These are phyloP conservation scores for Athrips mouffetella DNA, from an alignment of 2,888 invertebrate species.

Conservation along the genomic window DNA sequence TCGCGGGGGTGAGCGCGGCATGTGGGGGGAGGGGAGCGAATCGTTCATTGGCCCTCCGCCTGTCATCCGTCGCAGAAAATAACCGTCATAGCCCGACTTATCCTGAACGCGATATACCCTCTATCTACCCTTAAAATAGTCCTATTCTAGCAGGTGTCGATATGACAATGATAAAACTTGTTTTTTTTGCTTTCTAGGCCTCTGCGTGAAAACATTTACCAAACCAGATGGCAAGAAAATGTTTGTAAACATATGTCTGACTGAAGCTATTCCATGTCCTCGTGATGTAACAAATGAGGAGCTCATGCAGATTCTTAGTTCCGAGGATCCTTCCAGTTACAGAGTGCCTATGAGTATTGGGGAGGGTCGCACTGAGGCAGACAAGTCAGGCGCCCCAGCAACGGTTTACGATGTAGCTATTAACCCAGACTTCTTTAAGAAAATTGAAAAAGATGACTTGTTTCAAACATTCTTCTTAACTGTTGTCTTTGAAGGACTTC, in stretches of 20 bases:
- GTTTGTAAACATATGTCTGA: constrained; percentile 92
- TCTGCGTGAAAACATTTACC: constrained; percentile 87
- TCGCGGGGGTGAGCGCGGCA: too few relatives aligned
- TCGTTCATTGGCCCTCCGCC: too few relatives aligned
- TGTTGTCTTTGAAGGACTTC: constrained; percentile 85
- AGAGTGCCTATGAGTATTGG: constrained; percentile 95
- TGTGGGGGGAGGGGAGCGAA: too few relatives aligned
- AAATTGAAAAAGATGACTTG: constrained; percentile 82
- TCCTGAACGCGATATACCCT: too few relatives aligned
- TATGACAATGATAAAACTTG: background rate
- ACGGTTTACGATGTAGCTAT: constrained; percentile 91
- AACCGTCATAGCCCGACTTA: too few relatives aligned
- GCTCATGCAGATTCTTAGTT: constrained; percentile 82
- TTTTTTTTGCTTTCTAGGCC: constrained; percentile 72
- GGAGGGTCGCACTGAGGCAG: constrained; percentile 85
- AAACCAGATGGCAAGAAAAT: constrained; percentile 83
- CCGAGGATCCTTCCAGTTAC: constrained; percentile 84
- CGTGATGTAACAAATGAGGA: constrained; percentile 84
- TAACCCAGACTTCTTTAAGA: constrained; percentile 86
- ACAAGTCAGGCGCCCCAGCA: constrained; percentile 86
- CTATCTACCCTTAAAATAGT: too few relatives aligned
- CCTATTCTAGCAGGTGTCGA: too few relatives aligned
- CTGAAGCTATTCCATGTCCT: constrained; percentile 86
- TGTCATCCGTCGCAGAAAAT: too few relatives aligned
- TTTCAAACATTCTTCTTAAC: constrained; percentile 90